phyloP scores from a whole-genome alignment of 2,888 invertebrate species.

The Drosophila putrida region DNA sequence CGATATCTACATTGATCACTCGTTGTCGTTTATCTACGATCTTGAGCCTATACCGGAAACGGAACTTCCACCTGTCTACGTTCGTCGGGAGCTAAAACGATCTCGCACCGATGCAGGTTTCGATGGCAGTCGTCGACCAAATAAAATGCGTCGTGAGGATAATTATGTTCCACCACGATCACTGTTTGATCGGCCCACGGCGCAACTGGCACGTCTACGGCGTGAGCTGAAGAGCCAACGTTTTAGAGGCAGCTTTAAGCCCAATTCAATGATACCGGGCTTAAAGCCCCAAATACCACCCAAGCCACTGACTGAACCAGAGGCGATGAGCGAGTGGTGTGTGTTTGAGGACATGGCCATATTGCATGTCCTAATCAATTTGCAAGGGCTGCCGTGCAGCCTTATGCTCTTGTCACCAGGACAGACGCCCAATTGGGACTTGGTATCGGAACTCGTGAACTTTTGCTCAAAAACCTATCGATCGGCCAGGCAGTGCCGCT shows the following conservation, averaged over 20 bases:
- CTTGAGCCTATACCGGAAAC: slow-evolving; percentile 90
- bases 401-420: slow-evolving; percentile 92
- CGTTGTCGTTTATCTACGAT: slow-evolving; percentile 94
- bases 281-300: slow-evolving; percentile 86
- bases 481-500: slow-evolving; percentile 95
- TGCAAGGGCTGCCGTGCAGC: slow-evolving; percentile 91
- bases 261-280: slow-evolving; percentile 86
- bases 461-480: slow-evolving; percentile 94
- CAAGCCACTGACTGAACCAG: slow-evolving; percentile 87
- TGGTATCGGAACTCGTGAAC: slow-evolving; percentile 96
- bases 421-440: slow-evolving; percentile 98
- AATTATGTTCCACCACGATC: slow-evolving; percentile 92
- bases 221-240: slow-evolving; percentile 92
- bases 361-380: slow-evolving; percentile 91
- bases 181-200: slow-evolving; percentile 92
- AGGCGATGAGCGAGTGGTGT: slow-evolving; percentile 94
- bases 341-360: slow-evolving; percentile 96
- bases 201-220: slow-evolving; percentile 90
- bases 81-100: slow-evolving; percentile 91
- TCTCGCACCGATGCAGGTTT: slow-evolving; percentile 89
- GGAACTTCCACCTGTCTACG: slow-evolving; percentile 92
- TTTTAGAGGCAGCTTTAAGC: slow-evolving; percentile 87
- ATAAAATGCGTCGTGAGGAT: slow-evolving; percentile 90
- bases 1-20: slow-evolving; percentile 95
- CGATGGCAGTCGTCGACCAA: slow-evolving; percentile 87